These are phyloP conservation scores for Nymphalis polychloros DNA, from an alignment of 2,888 invertebrate genomes.

Conservation along the genomic window DNA sequence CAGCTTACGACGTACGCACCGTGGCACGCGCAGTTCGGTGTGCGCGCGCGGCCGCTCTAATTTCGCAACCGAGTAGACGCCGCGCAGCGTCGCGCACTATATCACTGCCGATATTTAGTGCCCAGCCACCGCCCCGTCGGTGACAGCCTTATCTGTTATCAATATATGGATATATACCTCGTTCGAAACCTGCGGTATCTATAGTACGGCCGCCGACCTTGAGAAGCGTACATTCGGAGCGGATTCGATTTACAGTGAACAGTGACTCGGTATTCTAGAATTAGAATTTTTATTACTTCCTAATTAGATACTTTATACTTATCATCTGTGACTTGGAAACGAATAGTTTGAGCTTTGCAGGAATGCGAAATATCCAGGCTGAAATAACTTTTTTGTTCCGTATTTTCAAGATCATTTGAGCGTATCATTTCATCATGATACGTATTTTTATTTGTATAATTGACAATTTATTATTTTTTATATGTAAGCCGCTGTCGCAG, in stretches of 20 bases:
- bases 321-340: constrained; percentile 30
- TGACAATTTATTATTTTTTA: constrained; percentile 6
- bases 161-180: constrained; percentile 71
- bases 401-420: constrained; percentile 30
- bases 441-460: not conserved
- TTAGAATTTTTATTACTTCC: constrained; percentile 41
- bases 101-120: constrained; percentile 69
- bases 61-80: constrained; percentile 70
- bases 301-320: constrained; percentile 38
- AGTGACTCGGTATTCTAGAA: constrained; percentile 37
- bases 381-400: constrained; percentile 38
- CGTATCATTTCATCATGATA: no score
- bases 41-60: constrained; percentile 62
- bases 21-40: constrained; percentile 43
- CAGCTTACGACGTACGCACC: constrained; percentile 41
- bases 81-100: constrained; percentile 59
- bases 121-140: constrained; percentile 68
- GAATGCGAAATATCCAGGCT: constrained; percentile 37
- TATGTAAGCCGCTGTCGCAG: constrained; percentile 44
- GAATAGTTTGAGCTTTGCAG: constrained; percentile 16
- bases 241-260: constrained; percentile 39
- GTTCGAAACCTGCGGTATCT: constrained; percentile 57
- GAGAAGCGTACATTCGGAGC: constrained; percentile 38
- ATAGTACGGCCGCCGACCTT: constrained; percentile 52
- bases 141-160: constrained; percentile 80